Percentiles rank a stretch among this genome's conserved stretches.
phyloP scores from a whole-genome alignment of 2,888 invertebrate species.

The Tenthredo scrophulariae region DNA sequence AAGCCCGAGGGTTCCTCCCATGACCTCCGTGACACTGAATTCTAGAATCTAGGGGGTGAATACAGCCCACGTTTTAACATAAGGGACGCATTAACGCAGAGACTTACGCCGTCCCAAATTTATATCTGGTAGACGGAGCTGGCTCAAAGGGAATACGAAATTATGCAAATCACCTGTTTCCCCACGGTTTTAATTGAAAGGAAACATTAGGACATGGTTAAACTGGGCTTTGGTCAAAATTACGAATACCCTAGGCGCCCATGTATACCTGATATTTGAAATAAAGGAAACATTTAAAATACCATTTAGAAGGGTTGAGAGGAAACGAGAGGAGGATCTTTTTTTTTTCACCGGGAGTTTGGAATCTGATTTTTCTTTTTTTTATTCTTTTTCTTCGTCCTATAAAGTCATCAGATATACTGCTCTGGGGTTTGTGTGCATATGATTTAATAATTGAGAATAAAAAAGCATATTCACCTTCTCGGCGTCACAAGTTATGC shows the following conservation, averaged over 20 bases:
- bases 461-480: background rate
- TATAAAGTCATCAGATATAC: background rate
- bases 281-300: conserved; percentile 44
- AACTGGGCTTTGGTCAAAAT: conserved; percentile 33
- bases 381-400: background rate
- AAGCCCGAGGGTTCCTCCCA: background rate
- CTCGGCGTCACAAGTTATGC: conserved; percentile 36
- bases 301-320: background rate
- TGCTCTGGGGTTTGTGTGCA: too few species aligned
- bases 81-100: conserved; percentile 26
- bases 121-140: background rate
- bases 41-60: background rate
- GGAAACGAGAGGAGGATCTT: background rate
- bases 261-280: background rate
- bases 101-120: conserved; percentile 18
- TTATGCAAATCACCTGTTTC: conserved; percentile 49
- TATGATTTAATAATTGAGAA: too few species aligned
- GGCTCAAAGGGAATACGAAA: conserved; percentile 26
- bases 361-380: background rate
- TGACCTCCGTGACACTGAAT: conserved; percentile 38
- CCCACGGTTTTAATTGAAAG: conserved; percentile 43
- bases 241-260: background rate
- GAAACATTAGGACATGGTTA: conserved; percentile 27
- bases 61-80: conserved; percentile 18
- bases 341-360: background rate